Evolutionary conservation across 2,113 vertebrate species (phyloP), one percentile per base, ranked within the genome.

Genomic region (Misgurnus mizolepis): DNA sequence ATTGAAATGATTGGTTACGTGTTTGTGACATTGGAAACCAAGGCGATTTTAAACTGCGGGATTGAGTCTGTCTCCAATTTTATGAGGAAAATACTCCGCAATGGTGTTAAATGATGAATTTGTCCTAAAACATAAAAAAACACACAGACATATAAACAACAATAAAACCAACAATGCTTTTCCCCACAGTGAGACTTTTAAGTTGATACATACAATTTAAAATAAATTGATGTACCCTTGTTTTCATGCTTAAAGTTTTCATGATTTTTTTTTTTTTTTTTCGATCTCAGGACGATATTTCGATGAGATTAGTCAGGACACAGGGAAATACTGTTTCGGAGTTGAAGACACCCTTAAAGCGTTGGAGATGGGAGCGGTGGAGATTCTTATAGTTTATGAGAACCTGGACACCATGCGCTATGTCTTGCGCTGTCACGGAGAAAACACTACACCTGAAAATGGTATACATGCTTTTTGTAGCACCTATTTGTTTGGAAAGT

Each of bases 321-420:
- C 98, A 0, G 98, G 98, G 70, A 99, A 99, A 87, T 99, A 99
- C 89, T 99, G 98, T 89, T 99, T 99, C 73, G 98, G 98, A 7
- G 98, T 99, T 86, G 98, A 99, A 89, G 98, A 99, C 89, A 99
- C 98, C 83, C 94, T 99, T 87, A 99, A 98, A 90, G 98, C 97
- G 86, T 92, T 99, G 91, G 98, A 99, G 92, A 99, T 99, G 98
- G 98, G 98, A 91, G 97, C 98, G 27, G 97, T 99, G 90, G 98
- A 99, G 91, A 99, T 99, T 86, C 96, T 99, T 87, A 99, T 99
- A 90, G 98, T 99, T 82, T 99, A 98, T 82, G 98, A 99, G 90
- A 99, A 99, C 89, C 93, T 99, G 88, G 98, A 99, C 92, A 99
- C 98, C 80, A 99, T 99, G 98, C 97, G 98, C 91, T 99, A 99